Percentiles rank a stretch among this genome's conserved stretches.
Conservation (phyloP, 2,797 vertebrate genomes). For the Lepilemur ruficaudatus region DNA sequence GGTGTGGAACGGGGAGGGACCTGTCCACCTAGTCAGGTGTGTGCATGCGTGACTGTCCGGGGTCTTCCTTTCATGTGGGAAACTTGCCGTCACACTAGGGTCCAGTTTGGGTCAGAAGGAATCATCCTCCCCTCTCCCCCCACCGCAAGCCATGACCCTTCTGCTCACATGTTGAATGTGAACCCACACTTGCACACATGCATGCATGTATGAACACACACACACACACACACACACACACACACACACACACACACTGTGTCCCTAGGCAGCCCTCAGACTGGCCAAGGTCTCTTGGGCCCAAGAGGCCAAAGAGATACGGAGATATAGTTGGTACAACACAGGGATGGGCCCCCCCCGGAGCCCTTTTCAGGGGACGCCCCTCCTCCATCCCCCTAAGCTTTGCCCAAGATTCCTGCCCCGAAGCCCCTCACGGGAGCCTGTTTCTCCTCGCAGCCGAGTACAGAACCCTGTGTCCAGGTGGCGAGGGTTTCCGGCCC, state of each 20-base stretch:
- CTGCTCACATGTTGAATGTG: background rate
- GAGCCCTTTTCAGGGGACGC: background rate
- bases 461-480: slow-evolving; percentile 96
- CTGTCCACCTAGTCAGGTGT: background rate
- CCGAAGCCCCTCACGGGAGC: background rate
- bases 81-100: background rate
- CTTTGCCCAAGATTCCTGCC: background rate
- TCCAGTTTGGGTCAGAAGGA: background rate
- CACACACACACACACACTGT: no score
- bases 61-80: background rate
- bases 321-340: background rate
- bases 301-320: background rate
- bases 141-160: background rate
- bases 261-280: background rate
- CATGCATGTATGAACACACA: accelerated
- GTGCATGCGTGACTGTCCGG: background rate
- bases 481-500: slow-evolving; percentile 95
- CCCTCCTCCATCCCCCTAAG: background rate
- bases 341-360: no score
- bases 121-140: background rate
- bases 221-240: no score
- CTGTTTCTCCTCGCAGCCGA: slow-evolving; percentile 86
- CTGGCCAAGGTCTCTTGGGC: background rate
- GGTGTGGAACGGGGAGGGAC: background rate
- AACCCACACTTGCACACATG: background rate